phyloP scores from a whole-genome alignment of 2,888 invertebrate genomes.

The Girardia tigrina region DNA sequence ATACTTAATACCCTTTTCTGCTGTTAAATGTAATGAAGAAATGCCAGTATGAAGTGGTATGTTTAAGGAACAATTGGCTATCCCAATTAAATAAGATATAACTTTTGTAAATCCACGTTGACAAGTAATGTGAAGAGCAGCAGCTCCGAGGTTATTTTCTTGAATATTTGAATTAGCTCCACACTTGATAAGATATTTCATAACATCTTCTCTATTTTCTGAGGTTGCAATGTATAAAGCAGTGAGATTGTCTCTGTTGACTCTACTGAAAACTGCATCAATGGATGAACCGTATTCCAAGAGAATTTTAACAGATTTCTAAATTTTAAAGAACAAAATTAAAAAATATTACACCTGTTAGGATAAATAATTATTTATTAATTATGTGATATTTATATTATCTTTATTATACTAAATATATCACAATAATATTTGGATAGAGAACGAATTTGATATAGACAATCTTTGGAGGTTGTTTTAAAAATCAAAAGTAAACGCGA shows the following conservation, averaged over 20 bases:
- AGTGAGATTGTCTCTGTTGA: constrained; percentile 46
- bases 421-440: too few species aligned
- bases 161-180: constrained; percentile 74
- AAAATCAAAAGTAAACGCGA: too few species aligned
- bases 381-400: too few species aligned
- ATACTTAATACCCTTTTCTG: not conserved
- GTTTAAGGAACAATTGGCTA: constrained; percentile 28
- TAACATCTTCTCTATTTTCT: constrained; percentile 71
- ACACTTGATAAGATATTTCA: constrained; percentile 63
- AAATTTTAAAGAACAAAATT: not conserved
- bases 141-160: constrained; percentile 65
- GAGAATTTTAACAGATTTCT: constrained; percentile 29
- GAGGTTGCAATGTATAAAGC: constrained; percentile 88
- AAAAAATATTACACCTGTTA: too few species aligned
- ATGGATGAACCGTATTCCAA: constrained; percentile 30
- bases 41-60: constrained; percentile 17
- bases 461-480: too few species aligned
- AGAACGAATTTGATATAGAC: too few species aligned
- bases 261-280: constrained; percentile 27
- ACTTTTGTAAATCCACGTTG: constrained; percentile 32
- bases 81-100: constrained; percentile 24
- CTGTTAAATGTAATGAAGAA: constrained; percentile 9
- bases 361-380: too few species aligned
- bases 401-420: too few species aligned
- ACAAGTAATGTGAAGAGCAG: constrained; percentile 30